Conservation (phyloP, 2,797 vertebrate genomes). For the Ctenosaura bakeri region DNA sequence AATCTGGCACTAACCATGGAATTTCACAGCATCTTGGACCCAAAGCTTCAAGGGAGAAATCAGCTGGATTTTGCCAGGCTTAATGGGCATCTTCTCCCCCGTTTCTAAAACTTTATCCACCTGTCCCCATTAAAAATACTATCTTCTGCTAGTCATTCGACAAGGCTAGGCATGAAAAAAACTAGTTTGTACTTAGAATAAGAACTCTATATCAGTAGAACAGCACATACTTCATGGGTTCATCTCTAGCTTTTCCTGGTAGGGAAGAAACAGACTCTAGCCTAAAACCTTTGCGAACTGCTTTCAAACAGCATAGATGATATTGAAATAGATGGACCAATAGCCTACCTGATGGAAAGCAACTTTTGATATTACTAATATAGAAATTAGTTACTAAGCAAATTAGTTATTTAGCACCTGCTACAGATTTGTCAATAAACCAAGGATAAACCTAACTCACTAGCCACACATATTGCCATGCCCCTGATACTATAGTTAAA, state of each 20-base stretch:
- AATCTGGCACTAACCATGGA: neutral
- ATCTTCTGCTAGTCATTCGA: no score
- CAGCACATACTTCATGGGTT: neutral
- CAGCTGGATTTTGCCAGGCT: no score
- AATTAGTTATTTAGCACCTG: neutral
- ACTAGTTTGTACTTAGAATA: no score
- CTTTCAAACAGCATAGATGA: neutral
- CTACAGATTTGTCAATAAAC: neutral
- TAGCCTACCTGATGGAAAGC: neutral
- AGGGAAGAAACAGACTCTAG: neutral
- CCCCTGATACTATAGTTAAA: neutral
- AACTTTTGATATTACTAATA: neutral
- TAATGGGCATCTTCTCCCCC: neutral
- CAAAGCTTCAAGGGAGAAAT: neutral
- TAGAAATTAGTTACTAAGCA: neutral
- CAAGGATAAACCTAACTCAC: no score
- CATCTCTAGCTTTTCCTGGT: neutral
- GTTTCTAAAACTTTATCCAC: neutral
- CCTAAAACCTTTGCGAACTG: neutral
- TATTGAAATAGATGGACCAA: neutral
- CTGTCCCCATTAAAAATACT: neutral
- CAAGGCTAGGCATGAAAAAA: no score
- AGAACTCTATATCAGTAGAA: no score
- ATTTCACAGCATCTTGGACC: neutral
- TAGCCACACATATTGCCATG: neutral